Evolutionary conservation across 2,888 invertebrate genomes (phyloP).

Genomic region (Ophraella communa): DNA sequence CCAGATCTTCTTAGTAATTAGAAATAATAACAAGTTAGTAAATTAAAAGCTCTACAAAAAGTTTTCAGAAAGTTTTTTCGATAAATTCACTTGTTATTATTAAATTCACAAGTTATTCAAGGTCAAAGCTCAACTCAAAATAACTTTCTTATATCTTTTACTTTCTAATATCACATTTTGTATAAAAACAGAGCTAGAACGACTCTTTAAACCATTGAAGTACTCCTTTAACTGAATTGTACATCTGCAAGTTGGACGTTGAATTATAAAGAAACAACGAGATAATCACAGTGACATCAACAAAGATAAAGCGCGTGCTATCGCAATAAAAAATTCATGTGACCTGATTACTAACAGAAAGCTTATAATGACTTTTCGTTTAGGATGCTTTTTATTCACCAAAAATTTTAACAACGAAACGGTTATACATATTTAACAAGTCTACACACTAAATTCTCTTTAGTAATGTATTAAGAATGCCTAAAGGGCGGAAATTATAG

Average conservation of each 20-base stretch:
- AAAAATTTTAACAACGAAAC: background rate
- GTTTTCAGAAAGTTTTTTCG: too few species aligned
- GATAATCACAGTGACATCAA: background rate
- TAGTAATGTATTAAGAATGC: background rate
- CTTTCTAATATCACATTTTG: too few species aligned
- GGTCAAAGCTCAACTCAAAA: too few species aligned
- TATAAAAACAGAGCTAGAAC: too few species aligned
- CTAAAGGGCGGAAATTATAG: background rate
- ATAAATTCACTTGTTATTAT: too few species aligned
- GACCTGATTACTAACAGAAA: constrained; percentile 4
- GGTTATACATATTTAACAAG: background rate
- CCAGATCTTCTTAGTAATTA: too few species aligned
- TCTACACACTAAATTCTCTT: background rate
- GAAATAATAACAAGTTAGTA: too few species aligned
- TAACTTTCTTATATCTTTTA: too few species aligned
- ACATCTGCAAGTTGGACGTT: background rate
- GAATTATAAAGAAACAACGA: background rate
- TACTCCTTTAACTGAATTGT: background rate
- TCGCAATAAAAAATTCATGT: constrained; percentile 1
- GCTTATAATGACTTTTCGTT: constrained; percentile 4
- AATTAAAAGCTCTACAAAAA: too few species aligned
- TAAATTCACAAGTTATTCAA: too few species aligned
- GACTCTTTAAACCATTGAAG: background rate
- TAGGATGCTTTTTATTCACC: background rate
- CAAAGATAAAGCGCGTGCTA: background rate